Evolutionary conservation across 1,140 invertebrate species (phyloP).

Genomic region (Drosophila murphyi): DNA sequence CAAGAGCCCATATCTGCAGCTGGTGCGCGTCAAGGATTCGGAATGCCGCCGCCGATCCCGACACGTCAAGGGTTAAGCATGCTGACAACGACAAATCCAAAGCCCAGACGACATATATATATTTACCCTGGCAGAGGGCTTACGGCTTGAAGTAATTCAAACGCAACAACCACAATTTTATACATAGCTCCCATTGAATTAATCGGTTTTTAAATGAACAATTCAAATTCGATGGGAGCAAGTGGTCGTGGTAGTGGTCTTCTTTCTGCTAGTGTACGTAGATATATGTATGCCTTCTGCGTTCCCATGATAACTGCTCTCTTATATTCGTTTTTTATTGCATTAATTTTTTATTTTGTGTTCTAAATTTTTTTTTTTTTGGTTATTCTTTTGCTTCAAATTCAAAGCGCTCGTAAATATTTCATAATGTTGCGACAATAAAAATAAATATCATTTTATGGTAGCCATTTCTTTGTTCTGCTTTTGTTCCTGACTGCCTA

Average conservation of each 20-base stretch:
- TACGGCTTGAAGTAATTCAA: too few species aligned
- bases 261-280: not conserved
- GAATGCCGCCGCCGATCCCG: slow-evolving; percentile 17
- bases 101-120: not conserved
- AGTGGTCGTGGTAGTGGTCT: not conserved
- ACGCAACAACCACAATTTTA: not conserved
- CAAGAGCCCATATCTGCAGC: slow-evolving; percentile 3
- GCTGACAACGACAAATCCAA: not conserved
- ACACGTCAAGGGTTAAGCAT: not conserved
- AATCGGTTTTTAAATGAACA: not conserved
- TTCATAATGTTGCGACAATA: slow-evolving; percentile 78
- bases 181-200: not conserved
- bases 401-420: slow-evolving; percentile 76
- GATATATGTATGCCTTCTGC: not conserved
- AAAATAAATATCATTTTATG: slow-evolving; percentile 82
- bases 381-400: slow-evolving; percentile 26
- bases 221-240: not conserved
- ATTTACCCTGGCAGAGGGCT: too few species aligned
- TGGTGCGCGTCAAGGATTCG: slow-evolving; percentile 26
- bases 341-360: slow-evolving; percentile 6
- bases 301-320: not conserved
- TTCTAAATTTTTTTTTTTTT: not conserved
- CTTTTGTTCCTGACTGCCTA: slow-evolving; percentile 10
- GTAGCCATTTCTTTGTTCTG: slow-evolving; percentile 60
- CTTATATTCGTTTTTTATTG: not conserved